Conservation (phyloP, 2,797 vertebrate species). For the Zenarchopterus dispar region DNA sequence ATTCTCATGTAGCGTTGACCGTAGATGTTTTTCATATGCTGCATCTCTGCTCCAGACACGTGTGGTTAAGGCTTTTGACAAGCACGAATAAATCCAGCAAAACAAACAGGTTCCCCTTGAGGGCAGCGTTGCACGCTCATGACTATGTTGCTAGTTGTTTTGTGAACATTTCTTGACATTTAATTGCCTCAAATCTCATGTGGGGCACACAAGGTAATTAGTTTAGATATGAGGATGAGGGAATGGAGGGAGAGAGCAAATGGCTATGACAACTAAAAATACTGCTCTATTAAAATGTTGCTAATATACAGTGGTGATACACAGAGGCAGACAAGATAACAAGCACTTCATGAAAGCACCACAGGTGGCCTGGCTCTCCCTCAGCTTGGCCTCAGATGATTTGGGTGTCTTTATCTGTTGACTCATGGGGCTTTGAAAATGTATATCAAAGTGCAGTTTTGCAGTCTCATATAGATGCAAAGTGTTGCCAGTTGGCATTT, state of each 20-base stretch:
- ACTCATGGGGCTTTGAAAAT: constrained; percentile 36
- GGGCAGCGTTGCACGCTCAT: constrained; percentile 42
- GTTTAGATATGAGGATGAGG: constrained; percentile 49
- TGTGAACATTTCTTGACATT: constrained; percentile 59
- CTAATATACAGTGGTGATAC: constrained; percentile 12
- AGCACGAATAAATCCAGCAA: constrained; percentile 29
- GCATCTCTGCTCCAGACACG: constrained; percentile 30
- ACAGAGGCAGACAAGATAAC: constrained; percentile 28
- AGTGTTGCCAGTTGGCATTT: constrained; percentile 43
- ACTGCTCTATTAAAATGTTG: constrained; percentile 44
- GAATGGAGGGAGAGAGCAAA: constrained; percentile 32
- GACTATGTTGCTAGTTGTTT: constrained; percentile 53
- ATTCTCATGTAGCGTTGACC: constrained; percentile 39
- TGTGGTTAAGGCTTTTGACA: constrained; percentile 48
- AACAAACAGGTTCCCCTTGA: constrained; percentile 38
- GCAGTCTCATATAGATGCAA: constrained; percentile 30
- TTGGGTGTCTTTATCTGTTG: constrained; percentile 29
- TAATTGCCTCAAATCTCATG: constrained; percentile 64
- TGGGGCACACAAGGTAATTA: constrained; percentile 56
- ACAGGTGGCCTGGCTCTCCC: constrained; percentile 36
- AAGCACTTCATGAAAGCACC: constrained; percentile 34
- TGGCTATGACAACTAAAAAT: constrained; percentile 54
- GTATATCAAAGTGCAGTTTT: constrained; percentile 44
- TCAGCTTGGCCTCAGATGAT: constrained; percentile 35
- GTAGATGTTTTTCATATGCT: constrained; percentile 27